Evolutionary conservation across 1,140 invertebrate genomes (phyloP).

Genomic region (Oedothorax gibbosus): DNA sequence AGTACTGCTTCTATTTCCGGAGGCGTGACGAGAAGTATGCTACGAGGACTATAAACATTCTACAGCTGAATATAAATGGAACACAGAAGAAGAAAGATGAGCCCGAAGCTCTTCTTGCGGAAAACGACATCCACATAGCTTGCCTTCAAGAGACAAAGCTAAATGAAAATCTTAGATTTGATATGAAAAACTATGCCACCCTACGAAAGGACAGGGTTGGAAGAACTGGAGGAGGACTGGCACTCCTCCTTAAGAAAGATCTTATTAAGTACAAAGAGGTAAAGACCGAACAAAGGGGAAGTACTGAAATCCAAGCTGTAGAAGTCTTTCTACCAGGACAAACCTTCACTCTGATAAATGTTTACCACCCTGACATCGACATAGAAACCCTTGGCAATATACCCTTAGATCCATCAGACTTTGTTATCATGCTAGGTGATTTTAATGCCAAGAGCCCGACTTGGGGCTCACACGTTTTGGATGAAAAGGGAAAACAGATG

Average conservation of each 20-base stretch:
- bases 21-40: neutral
- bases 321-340: neutral
- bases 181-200: neutral
- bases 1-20: too few species aligned
- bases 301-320: neutral
- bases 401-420: neutral
- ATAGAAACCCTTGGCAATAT: neutral
- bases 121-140: neutral
- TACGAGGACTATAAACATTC: slow-evolving; percentile 11
- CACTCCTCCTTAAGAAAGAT: neutral
- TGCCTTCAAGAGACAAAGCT: neutral
- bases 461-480: neutral
- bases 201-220: neutral
- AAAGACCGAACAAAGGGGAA: neutral
- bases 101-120: neutral
- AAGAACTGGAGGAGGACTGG: neutral
- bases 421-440: neutral
- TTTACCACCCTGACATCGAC: slow-evolving; percentile 14
- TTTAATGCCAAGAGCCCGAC: neutral
- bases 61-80: slow-evolving; percentile 9
- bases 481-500: slow-evolving; percentile 9
- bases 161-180: neutral
- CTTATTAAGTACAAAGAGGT: neutral
- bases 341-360: slow-evolving; percentile 7
- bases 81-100: neutral